phyloP scores from a whole-genome alignment of 1,140 invertebrate genomes.

The Drosophila lacteicornis region DNA sequence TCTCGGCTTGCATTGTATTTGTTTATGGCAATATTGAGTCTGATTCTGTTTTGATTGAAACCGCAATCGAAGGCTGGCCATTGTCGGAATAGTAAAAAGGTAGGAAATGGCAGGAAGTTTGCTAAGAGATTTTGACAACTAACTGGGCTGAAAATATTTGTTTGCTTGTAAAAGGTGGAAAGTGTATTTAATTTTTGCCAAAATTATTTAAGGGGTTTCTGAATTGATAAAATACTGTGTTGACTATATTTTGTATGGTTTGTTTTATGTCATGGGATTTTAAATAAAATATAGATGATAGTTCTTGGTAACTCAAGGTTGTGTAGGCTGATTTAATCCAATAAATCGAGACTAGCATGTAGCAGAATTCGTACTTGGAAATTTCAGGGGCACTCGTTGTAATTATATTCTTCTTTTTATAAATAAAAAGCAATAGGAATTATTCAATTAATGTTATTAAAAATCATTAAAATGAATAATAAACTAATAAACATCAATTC shows the following conservation, averaged over 20 bases:
- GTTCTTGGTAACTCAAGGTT: too few relatives aligned
- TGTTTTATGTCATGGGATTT: not conserved
- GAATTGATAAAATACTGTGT: not conserved
- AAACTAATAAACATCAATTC: not conserved
- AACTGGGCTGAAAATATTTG: conserved; percentile 7
- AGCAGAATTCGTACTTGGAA: too few relatives aligned
- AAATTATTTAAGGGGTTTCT: not conserved
- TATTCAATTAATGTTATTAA: not conserved
- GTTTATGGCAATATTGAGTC: conserved; percentile 59
- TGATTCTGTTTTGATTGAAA: conserved; percentile 45
- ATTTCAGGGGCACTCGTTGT: too few relatives aligned
- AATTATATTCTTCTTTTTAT: too few relatives aligned
- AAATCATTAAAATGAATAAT: not conserved
- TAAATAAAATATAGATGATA: not conserved
- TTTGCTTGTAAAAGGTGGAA: not conserved
- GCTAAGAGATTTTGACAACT: conserved; percentile 44
- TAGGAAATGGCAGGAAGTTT: conserved; percentile 13
- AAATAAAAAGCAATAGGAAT: not conserved
- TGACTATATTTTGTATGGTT: not conserved
- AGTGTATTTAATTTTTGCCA: not conserved
- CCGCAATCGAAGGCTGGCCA: conserved; percentile 32
- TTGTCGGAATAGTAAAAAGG: conserved; percentile 31
- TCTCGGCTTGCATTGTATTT: conserved; percentile 48
- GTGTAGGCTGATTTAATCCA: too few relatives aligned
- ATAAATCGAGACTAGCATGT: too few relatives aligned